Evolutionary conservation across 2,113 vertebrate genomes (phyloP), one percentile per base, ranked within the genome.

Genomic region (Mastomys natalensis): DNA sequence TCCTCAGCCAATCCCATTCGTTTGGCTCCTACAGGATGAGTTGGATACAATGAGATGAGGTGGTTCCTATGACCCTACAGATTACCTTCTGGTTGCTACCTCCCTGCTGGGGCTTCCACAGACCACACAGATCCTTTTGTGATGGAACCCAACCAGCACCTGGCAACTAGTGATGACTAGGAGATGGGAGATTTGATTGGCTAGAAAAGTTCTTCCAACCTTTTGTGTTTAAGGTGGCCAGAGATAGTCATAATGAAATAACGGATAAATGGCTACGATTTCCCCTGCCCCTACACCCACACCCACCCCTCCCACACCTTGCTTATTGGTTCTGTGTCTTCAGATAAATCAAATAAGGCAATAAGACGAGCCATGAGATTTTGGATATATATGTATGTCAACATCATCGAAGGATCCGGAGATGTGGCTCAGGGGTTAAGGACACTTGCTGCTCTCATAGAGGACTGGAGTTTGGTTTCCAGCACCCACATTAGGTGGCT

Each of bases 101-200:
- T 48, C 62, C 24, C 17, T 91, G 24, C n/a, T 40, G 16, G 26
- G 73, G 8, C 34, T 74, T 48, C 31, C 37, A 16, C 9, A 11
- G 29, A 22, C 3, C 37, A 29, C 34, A 11, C 0, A 0, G 62
- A 70, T 21, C 51, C 60, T 16, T 15, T 0, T 48, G 15, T 34
- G 64, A 66, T 26, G 21, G 12, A n/a, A 24, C 66, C 37, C 40
- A 55, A 31, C 21, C 19, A 81, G 45, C 15, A 31, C 34, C 4
- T 40, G 40, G 73, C 24, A 48, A 78, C 62, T 3, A 48, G 70
- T 13, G 48, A 26, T 72, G 81, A 24, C 48, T 19, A 72, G 34
- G 53, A 16, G 43, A 53, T 13, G 45, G 43, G 62, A 72, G 12
- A 6, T 8, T 53, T 22, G 17, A 40, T 16, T 48, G 34, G 40